Conservation (phyloP, 2,113 vertebrate genomes). For the Camelus dromedarius region DNA sequence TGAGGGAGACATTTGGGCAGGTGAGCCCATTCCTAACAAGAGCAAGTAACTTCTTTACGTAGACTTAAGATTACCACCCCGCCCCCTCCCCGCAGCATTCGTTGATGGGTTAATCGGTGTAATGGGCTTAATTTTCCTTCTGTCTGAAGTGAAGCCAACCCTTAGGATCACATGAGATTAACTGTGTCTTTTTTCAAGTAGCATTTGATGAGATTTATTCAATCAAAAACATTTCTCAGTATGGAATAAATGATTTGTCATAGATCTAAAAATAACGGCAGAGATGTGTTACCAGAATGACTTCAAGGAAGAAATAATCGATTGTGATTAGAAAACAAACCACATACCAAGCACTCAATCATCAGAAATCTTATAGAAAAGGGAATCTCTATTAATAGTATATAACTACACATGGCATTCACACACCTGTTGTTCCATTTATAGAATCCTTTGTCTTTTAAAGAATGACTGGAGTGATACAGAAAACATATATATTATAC, state of each 20-base stretch:
- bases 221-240: conserved; percentile 66
- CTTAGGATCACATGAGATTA: not conserved
- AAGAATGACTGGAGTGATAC: not conserved
- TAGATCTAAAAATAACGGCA: conserved; percentile 69
- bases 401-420: conserved; percentile 71
- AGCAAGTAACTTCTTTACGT: not conserved
- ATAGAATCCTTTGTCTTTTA: conserved; percentile 61
- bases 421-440: conserved; percentile 73
- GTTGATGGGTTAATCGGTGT: not conserved
- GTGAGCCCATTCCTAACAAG: not conserved
- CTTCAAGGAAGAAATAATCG: conserved; percentile 79
- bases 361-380: conserved; percentile 75
- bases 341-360: conserved; percentile 74
- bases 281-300: conserved; percentile 65
- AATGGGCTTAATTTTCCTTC: conserved; percentile 45
- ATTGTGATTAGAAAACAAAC: conserved; percentile 82
- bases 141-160: conserved; percentile 5
- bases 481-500: not conserved
- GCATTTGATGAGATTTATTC: conserved; percentile 50
- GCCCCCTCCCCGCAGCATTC: not conserved
- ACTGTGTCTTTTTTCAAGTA: conserved; percentile 37
- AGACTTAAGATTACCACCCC: not conserved
- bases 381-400: conserved; percentile 56
- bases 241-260: conserved; percentile 60
- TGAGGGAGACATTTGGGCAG: not conserved